Conservation (phyloP, 2,113 vertebrate genomes). For the Orthonyx spaldingii region DNA sequence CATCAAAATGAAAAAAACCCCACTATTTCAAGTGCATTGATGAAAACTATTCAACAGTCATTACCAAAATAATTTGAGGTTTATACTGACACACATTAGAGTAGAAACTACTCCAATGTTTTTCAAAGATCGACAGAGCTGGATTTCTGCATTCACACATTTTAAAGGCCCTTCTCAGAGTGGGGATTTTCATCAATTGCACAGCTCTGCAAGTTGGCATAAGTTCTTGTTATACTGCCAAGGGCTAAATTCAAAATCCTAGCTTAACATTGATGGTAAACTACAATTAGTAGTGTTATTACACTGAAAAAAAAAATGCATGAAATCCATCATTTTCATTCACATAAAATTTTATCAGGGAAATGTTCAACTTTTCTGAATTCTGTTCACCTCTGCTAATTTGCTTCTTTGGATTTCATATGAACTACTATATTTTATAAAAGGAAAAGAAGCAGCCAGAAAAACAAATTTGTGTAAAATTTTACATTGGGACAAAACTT, state of each 20-base stretch:
- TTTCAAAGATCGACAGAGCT: neutral
- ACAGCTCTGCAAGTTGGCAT: neutral
- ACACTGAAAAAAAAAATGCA: neutral
- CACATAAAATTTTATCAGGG: neutral
- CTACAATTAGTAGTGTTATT: neutral
- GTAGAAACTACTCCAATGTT: neutral
- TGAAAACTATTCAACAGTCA: neutral
- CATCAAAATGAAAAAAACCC: neutral
- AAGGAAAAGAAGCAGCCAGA: neutral
- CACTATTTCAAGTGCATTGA: neutral
- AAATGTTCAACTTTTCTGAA: neutral
- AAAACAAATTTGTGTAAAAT: neutral
- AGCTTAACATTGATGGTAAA: neutral
- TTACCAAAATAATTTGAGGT: neutral
- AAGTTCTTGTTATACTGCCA: slow-evolving; percentile 13
- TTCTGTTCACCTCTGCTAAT: neutral
- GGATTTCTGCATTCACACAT: neutral
- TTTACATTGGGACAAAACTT: neutral
- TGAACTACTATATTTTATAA: neutral
- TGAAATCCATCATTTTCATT: neutral
- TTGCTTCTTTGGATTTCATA: neutral
- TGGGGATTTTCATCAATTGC: neutral
- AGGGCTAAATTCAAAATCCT: neutral
- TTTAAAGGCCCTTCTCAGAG: neutral
- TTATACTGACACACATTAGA: neutral